Evolutionary conservation across 2,113 vertebrate genomes (phyloP).

Genomic region (Pygoscelis antarcticus): DNA sequence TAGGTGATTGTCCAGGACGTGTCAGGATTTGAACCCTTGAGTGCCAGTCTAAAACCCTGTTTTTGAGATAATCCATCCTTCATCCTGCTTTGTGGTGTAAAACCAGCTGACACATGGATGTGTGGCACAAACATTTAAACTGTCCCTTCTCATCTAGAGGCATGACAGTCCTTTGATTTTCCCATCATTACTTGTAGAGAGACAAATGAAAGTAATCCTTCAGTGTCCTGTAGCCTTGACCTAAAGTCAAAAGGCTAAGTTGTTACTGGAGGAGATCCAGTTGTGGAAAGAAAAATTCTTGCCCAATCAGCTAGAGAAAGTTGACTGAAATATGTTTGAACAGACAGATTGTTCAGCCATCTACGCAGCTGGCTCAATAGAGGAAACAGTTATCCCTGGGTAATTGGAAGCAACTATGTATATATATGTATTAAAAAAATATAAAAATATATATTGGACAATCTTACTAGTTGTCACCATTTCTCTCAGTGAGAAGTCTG

Average conservation of each 20-base stretch:
- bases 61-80: background rate
- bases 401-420: constrained; percentile 40
- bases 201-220: constrained; percentile 19
- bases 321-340: constrained; percentile 40
- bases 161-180: background rate
- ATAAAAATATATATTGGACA: background rate
- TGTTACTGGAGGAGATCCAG: constrained; percentile 57
- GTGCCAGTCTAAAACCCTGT: background rate
- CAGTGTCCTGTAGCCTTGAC: constrained; percentile 7
- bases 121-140: background rate
- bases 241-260: constrained; percentile 33
- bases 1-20: background rate
- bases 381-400: constrained; percentile 33
- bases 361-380: constrained; percentile 24
- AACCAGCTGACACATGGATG: background rate
- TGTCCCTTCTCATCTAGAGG: background rate
- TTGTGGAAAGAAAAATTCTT: constrained; percentile 17
- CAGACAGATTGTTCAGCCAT: constrained; percentile 54
- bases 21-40: background rate
- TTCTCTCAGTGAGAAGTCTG: background rate
- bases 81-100: background rate
- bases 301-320: constrained; percentile 47
- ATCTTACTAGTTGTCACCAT: background rate
- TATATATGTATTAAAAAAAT: background rate
- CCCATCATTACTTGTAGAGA: background rate